Base-by-base conservation (phyloP, 2,797 vertebrate genomes). In the Novumbra hubbsi region DNA sequence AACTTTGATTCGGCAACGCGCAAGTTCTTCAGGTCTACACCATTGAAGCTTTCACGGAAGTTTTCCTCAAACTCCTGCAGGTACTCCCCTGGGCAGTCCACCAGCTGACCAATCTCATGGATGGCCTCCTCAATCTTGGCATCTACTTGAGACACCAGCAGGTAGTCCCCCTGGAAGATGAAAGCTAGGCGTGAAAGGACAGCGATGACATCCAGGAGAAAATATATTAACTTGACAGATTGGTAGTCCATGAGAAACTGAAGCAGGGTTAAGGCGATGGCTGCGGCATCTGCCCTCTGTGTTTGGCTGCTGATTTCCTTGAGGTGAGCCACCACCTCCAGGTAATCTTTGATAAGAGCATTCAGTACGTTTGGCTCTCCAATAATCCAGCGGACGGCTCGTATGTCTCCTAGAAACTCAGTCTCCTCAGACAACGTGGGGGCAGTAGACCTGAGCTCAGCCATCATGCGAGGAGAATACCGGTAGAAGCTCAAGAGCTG, bases 171-270 rank as follows among this genome's bases (percentile, higher is more conserved):
- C 84, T 98, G 96, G 92, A 98, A 98, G 86, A 95, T 85, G 0
- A 97, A 96, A 82, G 96, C 96, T 21, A 98, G 91, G 55, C 97
- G 95, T 0, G 96, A 97, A 68, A 99, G 94, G 68, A 98, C 94
- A 0, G 96, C 96, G 0, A 95, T 98, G 86, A 98, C 92, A 11
- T 99, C 97, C 76, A 98, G 88, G n/a, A 99, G 93, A 87, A 99
- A 99, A 87, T 99, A 97, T 86, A 98, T 98, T 70, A 99, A 95
- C 88, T 99, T 99, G 71, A 98, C 91, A 0, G 97, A 98, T 86
- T 98, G 97, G 80, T 99, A 99, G 87, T 99, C 97, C 94, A 96
- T 93, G 74, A 99, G 95, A 84, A 99, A 99, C 86, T 98, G 97
- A 77, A 98, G 90, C 19, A 99, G 94, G 38, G 96, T 95, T 75